phyloP scores from a whole-genome alignment of 1,140 invertebrate genomes.

The Drosophila baimaii region DNA sequence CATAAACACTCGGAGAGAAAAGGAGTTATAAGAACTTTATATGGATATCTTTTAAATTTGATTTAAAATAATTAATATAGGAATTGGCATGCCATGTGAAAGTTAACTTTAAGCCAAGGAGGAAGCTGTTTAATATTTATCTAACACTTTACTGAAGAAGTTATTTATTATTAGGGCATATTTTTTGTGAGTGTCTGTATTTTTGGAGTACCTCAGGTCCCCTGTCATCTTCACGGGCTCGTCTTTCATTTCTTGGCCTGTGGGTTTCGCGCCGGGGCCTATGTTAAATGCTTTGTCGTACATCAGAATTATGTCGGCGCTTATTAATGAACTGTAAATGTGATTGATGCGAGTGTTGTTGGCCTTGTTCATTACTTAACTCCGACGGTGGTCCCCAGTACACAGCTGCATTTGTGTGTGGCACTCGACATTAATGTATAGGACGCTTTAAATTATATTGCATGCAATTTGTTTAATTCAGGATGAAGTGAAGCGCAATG shows the following conservation, averaged over 20 bases:
- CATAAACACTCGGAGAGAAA: background rate
- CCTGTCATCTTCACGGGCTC: conserved; percentile 2
- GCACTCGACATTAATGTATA: conserved; percentile 61
- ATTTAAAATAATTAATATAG: background rate
- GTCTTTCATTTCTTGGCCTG: background rate
- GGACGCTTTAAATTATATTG: conserved; percentile 66
- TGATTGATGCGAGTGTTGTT: conserved; percentile 66
- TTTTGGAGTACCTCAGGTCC: background rate
- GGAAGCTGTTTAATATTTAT: too few relatives aligned
- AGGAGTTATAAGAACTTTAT: background rate
- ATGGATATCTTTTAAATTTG: background rate
- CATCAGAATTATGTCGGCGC: conserved; percentile 74
- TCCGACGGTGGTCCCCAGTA: background rate
- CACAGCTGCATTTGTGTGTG: conserved; percentile 35
- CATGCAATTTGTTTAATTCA: conserved; percentile 62
- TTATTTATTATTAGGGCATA: background rate
- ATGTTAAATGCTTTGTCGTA: conserved; percentile 77
- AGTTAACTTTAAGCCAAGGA: too few relatives aligned
- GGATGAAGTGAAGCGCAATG: conserved; percentile 30
- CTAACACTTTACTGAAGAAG: background rate
- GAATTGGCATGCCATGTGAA: too few relatives aligned
- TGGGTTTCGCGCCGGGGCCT: background rate
- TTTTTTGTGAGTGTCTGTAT: background rate
- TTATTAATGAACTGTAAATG: conserved; percentile 79
- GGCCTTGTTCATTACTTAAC: conserved; percentile 19